Percentiles rank a stretch among this genome's conserved stretches.
Conservation (phyloP, 2,113 vertebrate species). For the Thunnus thynnus region DNA sequence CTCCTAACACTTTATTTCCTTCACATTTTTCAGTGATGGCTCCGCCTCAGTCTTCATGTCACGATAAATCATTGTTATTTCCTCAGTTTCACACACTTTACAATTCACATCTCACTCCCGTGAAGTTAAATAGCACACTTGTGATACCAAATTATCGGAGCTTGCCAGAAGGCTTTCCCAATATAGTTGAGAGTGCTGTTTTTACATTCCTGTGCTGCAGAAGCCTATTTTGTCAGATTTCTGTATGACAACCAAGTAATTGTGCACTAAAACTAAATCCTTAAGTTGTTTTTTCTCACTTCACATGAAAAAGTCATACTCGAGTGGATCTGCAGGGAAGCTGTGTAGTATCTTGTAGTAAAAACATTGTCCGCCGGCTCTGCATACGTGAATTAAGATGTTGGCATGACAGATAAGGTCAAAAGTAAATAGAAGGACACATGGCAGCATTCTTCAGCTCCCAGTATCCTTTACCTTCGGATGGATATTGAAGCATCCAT, state of each 20-base stretch:
- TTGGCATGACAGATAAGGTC: conserved; percentile 56
- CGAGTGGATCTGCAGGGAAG: conserved; percentile 1
- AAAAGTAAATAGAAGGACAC: conserved; percentile 51
- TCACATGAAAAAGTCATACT: conserved; percentile 40
- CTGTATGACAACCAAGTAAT: conserved; percentile 62
- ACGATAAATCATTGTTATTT: conserved; percentile 66
- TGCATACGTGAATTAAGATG: conserved; percentile 59
- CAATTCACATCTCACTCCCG: conserved; percentile 26
- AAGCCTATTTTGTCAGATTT: conserved; percentile 28
- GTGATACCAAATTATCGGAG: conserved; percentile 25
- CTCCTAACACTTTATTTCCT: conserved; percentile 28
- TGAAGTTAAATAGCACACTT: conserved; percentile 39
- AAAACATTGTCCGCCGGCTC: conserved; percentile 60
- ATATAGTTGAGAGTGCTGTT: conserved; percentile 16
- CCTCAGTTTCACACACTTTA: conserved; percentile 53
- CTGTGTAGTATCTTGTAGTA: conserved; percentile 25
- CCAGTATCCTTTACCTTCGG: not conserved
- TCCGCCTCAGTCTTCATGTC: conserved; percentile 25
- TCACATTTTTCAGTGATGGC: conserved; percentile 39
- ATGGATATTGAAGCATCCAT: conserved; percentile 10
- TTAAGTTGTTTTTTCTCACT: conserved; percentile 44
- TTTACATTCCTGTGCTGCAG: conserved; percentile 39
- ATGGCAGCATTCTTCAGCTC: conserved; percentile 17
- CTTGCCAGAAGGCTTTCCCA: conserved; percentile 35
- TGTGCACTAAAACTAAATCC: conserved; percentile 49